phyloP scores from a whole-genome alignment of 2,113 vertebrate genomes.

The Crotalus viridis region DNA sequence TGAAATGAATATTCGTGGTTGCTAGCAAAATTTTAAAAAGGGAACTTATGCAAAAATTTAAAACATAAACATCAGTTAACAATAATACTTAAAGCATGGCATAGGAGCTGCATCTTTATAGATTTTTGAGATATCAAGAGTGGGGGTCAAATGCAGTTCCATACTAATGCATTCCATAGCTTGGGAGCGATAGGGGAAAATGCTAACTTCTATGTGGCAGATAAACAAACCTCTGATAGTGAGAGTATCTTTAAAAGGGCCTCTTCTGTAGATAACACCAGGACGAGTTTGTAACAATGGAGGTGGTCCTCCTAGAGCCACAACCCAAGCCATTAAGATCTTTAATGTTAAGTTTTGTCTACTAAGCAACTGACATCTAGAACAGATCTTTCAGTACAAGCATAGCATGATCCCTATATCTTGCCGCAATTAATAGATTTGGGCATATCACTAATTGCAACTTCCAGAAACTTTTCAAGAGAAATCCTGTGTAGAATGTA shows the following conservation, averaged over 20 bases:
- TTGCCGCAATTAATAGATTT: neutral
- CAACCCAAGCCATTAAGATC: neutral
- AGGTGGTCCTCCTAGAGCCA: neutral
- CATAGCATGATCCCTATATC: neutral
- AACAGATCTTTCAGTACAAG: neutral
- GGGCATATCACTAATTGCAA: neutral
- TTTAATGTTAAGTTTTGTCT: neutral
- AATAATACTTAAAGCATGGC: neutral
- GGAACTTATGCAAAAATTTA: neutral
- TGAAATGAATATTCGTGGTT: neutral
- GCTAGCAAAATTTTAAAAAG: neutral
- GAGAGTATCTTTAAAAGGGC: neutral
- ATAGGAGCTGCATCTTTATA: neutral
- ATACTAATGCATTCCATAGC: neutral
- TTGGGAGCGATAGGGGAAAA: neutral
- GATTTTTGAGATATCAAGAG: neutral
- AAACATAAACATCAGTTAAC: neutral
- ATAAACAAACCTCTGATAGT: neutral
- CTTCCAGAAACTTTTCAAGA: neutral
- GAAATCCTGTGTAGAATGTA: neutral
- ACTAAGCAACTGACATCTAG: neutral
- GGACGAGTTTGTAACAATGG: neutral
- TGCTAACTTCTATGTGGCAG: neutral
- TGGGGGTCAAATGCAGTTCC: neutral
- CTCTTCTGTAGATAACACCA: neutral